These are phyloP conservation scores for Osmerus eperlanus DNA, from an alignment of 2,113 vertebrate species.

Conservation along the genomic window DNA sequence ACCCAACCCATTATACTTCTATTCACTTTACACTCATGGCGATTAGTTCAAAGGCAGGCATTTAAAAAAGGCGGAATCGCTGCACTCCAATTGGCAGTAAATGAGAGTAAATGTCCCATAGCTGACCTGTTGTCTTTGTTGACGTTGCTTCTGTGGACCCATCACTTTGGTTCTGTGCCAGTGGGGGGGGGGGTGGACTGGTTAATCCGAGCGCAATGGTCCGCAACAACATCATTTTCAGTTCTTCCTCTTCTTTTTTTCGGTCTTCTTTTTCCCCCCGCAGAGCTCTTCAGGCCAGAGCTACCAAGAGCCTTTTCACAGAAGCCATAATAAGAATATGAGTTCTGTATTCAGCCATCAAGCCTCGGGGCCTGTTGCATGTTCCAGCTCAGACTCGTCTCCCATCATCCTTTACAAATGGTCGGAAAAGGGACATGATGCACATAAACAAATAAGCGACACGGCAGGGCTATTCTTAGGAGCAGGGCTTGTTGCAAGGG, in stretches of 20 bases:
- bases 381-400: slow-evolving; percentile 48
- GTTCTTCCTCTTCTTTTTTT: slow-evolving; percentile 23
- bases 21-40: too few relatives aligned
- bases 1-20: too few relatives aligned
- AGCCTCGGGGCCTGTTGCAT: slow-evolving; percentile 50
- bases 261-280: slow-evolving; percentile 22
- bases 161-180: not conserved
- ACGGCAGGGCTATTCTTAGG: slow-evolving; percentile 40
- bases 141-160: not conserved
- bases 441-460: slow-evolving; percentile 34
- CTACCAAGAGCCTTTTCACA: slow-evolving; percentile 55
- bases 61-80: not conserved
- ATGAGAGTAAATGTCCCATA: not conserved
- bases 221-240: slow-evolving; percentile 35
- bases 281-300: slow-evolving; percentile 12
- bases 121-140: not conserved
- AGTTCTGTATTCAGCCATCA: slow-evolving; percentile 50
- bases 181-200: not conserved
- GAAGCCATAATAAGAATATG: slow-evolving; percentile 55
- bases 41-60: too few relatives aligned
- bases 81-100: not conserved
- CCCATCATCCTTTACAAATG: slow-evolving; percentile 45
- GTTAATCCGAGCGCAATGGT: slow-evolving; percentile 26
- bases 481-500: slow-evolving; percentile 13
- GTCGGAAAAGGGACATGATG: slow-evolving; percentile 34